Conservation (phyloP, 2,113 vertebrate species). For the Puntigrus tetrazona region DNA sequence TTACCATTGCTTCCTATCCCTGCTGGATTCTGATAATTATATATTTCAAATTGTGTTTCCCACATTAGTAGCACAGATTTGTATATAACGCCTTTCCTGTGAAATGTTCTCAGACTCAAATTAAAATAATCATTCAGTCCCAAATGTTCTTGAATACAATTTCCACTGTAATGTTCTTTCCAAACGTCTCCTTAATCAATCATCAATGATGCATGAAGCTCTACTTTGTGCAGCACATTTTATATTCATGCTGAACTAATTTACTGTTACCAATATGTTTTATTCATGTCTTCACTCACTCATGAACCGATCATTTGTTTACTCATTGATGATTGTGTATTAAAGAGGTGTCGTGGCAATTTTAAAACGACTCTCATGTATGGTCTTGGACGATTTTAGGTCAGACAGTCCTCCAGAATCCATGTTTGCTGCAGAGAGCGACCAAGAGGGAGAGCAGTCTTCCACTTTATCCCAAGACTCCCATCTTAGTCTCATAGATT, state of each 20-base stretch:
- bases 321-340: neutral
- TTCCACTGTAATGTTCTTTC: neutral
- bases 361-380: no score
- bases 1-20: neutral
- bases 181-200: neutral
- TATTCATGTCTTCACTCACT: constrained; percentile 10
- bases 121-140: neutral
- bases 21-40: neutral
- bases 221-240: constrained; percentile 5
- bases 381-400: no score
- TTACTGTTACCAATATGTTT: constrained; percentile 15
- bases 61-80: neutral
- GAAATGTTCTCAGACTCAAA: neutral
- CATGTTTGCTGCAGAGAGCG: no score
- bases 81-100: neutral
- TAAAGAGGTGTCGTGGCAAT: no score
- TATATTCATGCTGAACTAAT: neutral
- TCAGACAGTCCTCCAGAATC: no score
- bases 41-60: neutral
- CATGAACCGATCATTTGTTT: neutral
- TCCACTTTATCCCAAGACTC: no score
- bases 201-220: neutral
- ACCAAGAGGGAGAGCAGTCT: no score
- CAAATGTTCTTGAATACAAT: constrained; percentile 11
- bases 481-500: no score